Conservation (phyloP, 2,888 invertebrate species). For the Pegoplata infirma region DNA sequence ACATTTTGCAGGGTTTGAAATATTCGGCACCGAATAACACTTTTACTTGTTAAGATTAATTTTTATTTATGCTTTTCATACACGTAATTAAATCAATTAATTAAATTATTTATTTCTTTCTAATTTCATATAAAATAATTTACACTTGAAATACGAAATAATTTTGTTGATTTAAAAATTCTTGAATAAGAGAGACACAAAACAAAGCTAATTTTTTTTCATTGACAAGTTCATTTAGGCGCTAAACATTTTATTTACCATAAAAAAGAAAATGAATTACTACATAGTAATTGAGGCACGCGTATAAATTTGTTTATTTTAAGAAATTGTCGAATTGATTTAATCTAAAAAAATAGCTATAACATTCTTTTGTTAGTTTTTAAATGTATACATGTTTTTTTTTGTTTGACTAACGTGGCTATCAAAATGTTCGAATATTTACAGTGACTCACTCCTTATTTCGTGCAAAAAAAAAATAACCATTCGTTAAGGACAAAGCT, state of each 20-base stretch:
- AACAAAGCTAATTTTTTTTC: constrained; percentile 23
- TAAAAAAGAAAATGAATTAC: constrained; percentile 2
- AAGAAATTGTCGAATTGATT: not conserved
- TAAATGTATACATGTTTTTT: not conserved
- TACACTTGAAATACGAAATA: not conserved
- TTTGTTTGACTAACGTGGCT: no score
- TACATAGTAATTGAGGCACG: constrained; percentile 21
- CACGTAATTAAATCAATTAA: no score
- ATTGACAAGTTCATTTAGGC: constrained; percentile 45
- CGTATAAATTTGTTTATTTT: constrained; percentile 16
- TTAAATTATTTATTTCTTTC: not conserved
- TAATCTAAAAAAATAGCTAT: no score
- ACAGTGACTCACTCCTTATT: no score
- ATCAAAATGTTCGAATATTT: no score
- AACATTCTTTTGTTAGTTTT: not conserved
- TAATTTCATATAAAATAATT: constrained; percentile 14
- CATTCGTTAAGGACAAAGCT: no score
- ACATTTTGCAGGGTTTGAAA: no score
- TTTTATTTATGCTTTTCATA: no score
- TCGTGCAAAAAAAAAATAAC: no score
- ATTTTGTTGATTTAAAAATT: constrained; percentile 34
- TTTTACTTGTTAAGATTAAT: no score
- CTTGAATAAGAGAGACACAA: constrained; percentile 37
- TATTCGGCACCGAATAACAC: no score
- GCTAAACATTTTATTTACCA: constrained; percentile 34